These are phyloP conservation scores for Andrena flavipes DNA, from an alignment of 2,888 invertebrate genomes.

Conservation along the genomic window DNA sequence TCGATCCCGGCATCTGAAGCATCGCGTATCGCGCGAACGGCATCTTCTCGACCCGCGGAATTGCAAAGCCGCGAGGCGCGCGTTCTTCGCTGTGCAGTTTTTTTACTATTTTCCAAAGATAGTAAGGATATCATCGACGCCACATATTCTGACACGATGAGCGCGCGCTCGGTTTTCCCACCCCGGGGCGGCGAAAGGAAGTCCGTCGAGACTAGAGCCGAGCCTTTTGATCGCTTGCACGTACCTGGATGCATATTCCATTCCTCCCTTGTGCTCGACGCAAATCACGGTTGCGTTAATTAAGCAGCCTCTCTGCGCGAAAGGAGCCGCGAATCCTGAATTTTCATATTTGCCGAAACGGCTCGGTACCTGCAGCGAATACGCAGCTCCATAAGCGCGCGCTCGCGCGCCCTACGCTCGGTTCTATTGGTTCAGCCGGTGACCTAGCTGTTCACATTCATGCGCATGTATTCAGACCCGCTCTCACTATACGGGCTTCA, in stretches of 20 bases:
- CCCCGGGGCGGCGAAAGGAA: neutral
- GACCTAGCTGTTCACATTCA: constrained; percentile 15
- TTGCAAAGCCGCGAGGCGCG: neutral
- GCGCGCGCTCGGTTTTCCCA: neutral
- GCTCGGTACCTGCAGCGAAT: neutral
- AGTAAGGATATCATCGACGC: neutral
- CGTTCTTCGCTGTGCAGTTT: neutral
- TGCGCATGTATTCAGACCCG: constrained; percentile 10
- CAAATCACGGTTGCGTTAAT: constrained; percentile 54
- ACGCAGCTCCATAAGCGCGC: neutral
- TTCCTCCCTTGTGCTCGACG: neutral
- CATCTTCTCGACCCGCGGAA: constrained; percentile 8
- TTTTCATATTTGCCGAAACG: constrained; percentile 44
- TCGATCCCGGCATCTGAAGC: neutral
- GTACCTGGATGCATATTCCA: constrained; percentile 30
- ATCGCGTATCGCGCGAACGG: neutral
- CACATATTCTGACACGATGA: too few relatives aligned
- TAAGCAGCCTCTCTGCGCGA: constrained; percentile 40
- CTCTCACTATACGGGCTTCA: neutral
- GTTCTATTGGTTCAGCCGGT: constrained; percentile 13
- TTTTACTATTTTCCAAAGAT: neutral
- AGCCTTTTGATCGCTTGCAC: constrained; percentile 11
- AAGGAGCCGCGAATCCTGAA: constrained; percentile 12
- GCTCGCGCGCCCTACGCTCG: neutral
- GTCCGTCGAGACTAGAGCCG: neutral